Evolutionary conservation across 2,113 vertebrate genomes (phyloP).

Genomic region (Cryptomyrus ogoouensis): DNA sequence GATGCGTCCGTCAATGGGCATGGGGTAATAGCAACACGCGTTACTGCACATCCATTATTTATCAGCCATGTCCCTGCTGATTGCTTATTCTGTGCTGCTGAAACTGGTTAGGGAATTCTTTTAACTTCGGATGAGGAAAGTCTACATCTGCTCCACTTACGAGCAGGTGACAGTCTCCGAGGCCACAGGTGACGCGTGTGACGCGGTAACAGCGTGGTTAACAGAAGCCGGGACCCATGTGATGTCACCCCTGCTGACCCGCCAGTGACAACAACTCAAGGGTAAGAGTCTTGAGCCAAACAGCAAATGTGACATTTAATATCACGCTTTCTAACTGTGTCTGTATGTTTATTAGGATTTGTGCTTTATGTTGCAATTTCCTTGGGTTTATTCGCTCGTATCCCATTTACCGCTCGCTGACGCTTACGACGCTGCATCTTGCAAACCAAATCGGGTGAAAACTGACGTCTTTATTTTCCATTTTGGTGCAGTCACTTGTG

Average conservation of each 20-base stretch:
- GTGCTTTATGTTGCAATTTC: neutral
- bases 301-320: neutral
- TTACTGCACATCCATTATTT: neutral
- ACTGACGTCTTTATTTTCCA: neutral
- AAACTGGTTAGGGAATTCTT: neutral
- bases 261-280: neutral
- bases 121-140: neutral
- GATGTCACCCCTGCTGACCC: neutral
- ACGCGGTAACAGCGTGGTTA: neutral
- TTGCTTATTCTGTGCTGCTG: neutral
- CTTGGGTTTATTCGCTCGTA: neutral
- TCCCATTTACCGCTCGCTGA: neutral
- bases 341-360: neutral
- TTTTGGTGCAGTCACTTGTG: neutral
- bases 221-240: neutral
- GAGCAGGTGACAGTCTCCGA: neutral
- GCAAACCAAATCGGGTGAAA: neutral
- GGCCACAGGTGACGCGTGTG: neutral
- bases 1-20: neutral
- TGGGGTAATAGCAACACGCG: neutral
- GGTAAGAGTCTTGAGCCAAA: neutral
- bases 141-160: neutral
- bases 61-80: neutral
- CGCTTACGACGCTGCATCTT: neutral
- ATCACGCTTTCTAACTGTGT: neutral